These are phyloP conservation scores for Nerophis ophidion DNA, from an alignment of 2,113 vertebrate genomes.

Conservation along the genomic window DNA sequence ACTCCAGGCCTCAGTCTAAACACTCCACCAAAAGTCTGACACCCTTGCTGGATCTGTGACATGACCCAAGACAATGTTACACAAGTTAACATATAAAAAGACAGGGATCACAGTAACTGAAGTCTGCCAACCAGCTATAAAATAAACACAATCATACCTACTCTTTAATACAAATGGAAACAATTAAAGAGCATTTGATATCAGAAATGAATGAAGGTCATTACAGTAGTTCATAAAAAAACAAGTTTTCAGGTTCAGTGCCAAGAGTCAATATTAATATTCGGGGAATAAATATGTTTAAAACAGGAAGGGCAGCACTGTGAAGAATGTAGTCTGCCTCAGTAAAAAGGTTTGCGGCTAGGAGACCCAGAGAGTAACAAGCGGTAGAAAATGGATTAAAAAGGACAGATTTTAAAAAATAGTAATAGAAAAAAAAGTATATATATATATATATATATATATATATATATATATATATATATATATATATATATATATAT, in stretches of 20 bases:
- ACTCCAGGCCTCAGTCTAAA: conserved; percentile 41
- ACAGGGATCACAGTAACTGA: background rate
- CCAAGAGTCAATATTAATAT: background rate
- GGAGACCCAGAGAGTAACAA: no score
- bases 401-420: no score
- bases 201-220: background rate
- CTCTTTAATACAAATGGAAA: conserved; percentile 6
- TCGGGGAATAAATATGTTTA: background rate
- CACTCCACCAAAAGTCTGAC: conserved; percentile 11
- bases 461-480: no score
- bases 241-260: background rate
- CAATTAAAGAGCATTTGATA: background rate
- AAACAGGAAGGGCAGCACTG: no score
- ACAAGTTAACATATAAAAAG: background rate
- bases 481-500: no score
- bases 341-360: no score
- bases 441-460: no score
- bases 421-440: no score
- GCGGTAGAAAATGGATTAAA: no score
- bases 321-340: no score
- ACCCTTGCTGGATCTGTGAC: background rate
- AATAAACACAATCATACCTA: conserved; percentile 15
- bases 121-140: conserved; percentile 3
- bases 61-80: background rate
- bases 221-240: conserved; percentile 4